Conservation (phyloP, 2,888 invertebrate genomes). For the Agrochola macilenta region DNA sequence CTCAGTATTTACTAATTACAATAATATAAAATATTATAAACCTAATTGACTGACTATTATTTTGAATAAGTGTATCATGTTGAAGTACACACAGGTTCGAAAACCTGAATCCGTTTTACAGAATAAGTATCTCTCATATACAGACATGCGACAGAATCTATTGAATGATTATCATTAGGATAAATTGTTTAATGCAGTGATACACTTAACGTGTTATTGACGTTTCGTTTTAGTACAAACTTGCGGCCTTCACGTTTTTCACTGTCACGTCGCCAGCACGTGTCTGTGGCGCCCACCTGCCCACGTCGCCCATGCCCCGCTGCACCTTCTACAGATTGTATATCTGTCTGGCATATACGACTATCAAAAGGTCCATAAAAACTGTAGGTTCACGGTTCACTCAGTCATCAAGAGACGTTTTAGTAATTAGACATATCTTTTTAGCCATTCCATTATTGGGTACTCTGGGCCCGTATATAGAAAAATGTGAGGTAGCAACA, state of each 20-base stretch:
- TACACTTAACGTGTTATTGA: slow-evolving; percentile 34
- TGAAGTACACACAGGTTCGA: not conserved
- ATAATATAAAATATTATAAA: not conserved
- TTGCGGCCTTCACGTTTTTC: slow-evolving; percentile 74
- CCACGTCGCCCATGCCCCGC: slow-evolving; percentile 24
- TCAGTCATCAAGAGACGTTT: not conserved
- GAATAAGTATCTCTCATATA: not conserved
- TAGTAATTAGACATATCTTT: not conserved
- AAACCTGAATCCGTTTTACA: not conserved
- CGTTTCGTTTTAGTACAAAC: slow-evolving; percentile 46
- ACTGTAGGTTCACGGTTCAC: not conserved
- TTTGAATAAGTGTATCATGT: not conserved
- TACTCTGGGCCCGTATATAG: not conserved
- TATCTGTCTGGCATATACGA: not conserved
- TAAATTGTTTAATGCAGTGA: slow-evolving; percentile 24
- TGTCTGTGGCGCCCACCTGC: slow-evolving; percentile 56
- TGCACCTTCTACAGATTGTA: slow-evolving; percentile 12
- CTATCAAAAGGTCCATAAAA: slow-evolving; percentile 8
- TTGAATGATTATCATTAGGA: slow-evolving; percentile 13
- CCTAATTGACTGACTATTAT: not conserved
- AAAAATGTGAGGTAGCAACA: not conserved
- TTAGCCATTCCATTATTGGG: not conserved
- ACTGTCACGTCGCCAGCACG: slow-evolving; percentile 71
- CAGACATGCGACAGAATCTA: slow-evolving; percentile 11
- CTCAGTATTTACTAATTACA: not conserved